Evolutionary conservation across 2,797 vertebrate species (phyloP).

Genomic region (Harpagifer antarcticus): DNA sequence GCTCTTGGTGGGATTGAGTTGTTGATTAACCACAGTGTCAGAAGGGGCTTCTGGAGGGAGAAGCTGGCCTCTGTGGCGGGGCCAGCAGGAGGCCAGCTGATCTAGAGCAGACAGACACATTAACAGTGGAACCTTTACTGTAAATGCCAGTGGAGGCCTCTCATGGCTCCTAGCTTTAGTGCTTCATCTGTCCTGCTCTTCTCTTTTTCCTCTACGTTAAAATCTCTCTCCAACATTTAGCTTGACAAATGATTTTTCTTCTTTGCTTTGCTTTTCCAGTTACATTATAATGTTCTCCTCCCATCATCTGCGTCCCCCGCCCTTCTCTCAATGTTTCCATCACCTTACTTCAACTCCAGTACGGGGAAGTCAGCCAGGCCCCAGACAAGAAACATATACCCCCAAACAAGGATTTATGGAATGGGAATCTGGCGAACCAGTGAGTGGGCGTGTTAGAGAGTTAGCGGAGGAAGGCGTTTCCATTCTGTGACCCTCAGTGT

Average conservation of each 20-base stretch:
- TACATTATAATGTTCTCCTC: slow-evolving; percentile 32
- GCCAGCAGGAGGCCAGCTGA: slow-evolving; percentile 36
- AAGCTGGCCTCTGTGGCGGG: slow-evolving; percentile 30
- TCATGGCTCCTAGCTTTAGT: slow-evolving; percentile 2
- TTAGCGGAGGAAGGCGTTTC: slow-evolving; percentile 50
- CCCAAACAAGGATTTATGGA: slow-evolving; percentile 69
- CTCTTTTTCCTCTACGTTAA: not conserved
- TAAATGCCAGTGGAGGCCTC: slow-evolving; percentile 23
- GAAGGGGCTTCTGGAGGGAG: slow-evolving; percentile 30
- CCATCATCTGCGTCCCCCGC: slow-evolving; percentile 35
- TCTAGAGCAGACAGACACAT: slow-evolving; percentile 37
- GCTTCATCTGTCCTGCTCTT: slow-evolving; percentile 17
- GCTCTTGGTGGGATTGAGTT: too few species aligned
- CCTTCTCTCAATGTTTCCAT: slow-evolving; percentile 62
- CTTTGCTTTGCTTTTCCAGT: slow-evolving; percentile 16
- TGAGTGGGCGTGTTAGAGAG: slow-evolving; percentile 54
- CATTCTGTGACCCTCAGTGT: slow-evolving; percentile 48
- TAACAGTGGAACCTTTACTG: slow-evolving; percentile 30
- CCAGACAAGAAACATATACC: slow-evolving; percentile 65
- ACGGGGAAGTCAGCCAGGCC: slow-evolving; percentile 52
- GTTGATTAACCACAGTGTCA: slow-evolving; percentile 27
- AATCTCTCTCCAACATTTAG: slow-evolving; percentile 19
- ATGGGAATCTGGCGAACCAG: slow-evolving; percentile 51
- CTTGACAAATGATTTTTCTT: slow-evolving; percentile 29
- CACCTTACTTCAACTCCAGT: slow-evolving; percentile 64